Base-by-base conservation (phyloP, 30 jellyfish, hydroid and myxozoan species). In the Chrysaora quinquecirrha region DNA sequence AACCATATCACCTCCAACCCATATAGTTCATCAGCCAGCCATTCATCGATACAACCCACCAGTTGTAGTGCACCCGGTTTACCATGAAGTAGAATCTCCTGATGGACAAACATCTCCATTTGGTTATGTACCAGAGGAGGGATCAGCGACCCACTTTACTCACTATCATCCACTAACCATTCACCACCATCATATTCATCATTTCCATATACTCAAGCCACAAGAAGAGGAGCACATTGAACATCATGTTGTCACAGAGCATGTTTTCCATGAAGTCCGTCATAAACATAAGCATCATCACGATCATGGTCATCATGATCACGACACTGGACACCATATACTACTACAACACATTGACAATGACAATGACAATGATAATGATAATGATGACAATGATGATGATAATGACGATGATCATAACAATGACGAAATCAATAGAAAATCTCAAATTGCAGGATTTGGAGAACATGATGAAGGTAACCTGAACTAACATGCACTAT, bases 121-220 rank as follows among this genome's bases (percentile, higher is more conserved):
- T n/a, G 89, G 89, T 61, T 78, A 63, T 48, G 84, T 67, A 76
- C 90, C 90, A 14, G 90, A 80, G 27, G 90, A 80, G 47, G 83
- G 90, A 50, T 64, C 90, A 16, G 84, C 83, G 23, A 67, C 83
- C 83, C 90, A 80, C n/a, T 66, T 29, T 38, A 73, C 67, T 54
- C 90, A 80, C 56, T 80, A 64, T 31, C 90, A 80, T 25, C 90
- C 90, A 30, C 58, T 80, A 2, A 80, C 90, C 27, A 80, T 80
- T 7, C 90, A 80, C 49, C 90, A 80, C 35, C 90, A 80, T 25
- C 90, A 80, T 31, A 80, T 80, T 21, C 90, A 80, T 29, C 96
- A 78, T 47, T 85, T 78, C 38, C 89, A 78, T 31, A 85, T 85
- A 14, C 65, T 71, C 21, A 76, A 85, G 62, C 96, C 87, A 10